Base-by-base conservation (phyloP, 2,888 invertebrate genomes). In the Machimus atricapillus region DNA sequence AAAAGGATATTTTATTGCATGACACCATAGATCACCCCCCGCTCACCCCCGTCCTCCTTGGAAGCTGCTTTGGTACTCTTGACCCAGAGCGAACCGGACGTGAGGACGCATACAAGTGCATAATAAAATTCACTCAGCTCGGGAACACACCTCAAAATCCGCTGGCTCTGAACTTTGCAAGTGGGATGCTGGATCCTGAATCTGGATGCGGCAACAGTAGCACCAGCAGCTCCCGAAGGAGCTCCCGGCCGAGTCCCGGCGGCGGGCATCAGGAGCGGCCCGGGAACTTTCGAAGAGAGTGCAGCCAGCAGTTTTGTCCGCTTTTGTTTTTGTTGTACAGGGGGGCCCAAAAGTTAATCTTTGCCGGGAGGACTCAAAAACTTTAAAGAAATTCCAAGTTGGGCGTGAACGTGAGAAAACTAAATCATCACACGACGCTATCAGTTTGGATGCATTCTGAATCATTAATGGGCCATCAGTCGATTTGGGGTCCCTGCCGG, bases 361-460 rank as follows among this genome's bases (percentile, higher is more conserved):
- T 34, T 82, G 19, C 58, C 58, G 58, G 16, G 58, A 46, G 46
- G 37, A 46, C 34, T 31, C 82, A 31, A 66, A 58, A 81, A 82
- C 82, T 82, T 82, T 34, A 82, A 82, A 82, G 82, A 82, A 82
- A 58, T 82, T 82, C 76, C 27, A 82, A 66, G 82, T 66, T 66
- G 82, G 58, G 76, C 76, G 82, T 66, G 74, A 74, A 85, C 85
- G 85, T 85, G 85, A 85, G 73, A 74, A 85, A 85, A 85, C 85
- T 85, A 85, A 85, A 85, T 74, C 74, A 85, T 85, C 73, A 34
- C 74, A 46, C 85, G 27, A 85, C 85, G 85, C 73, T 85, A 85
- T 85, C 85, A 85, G 74, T 85, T 73, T 74, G 85, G 74, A 85
- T 85, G 85, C 85, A 85, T 73, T 74, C 74, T 85, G 85, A 85